These are phyloP conservation scores for Calephelis virginiensis DNA, from an alignment of 1,140 invertebrate genomes.

Conservation along the genomic window DNA sequence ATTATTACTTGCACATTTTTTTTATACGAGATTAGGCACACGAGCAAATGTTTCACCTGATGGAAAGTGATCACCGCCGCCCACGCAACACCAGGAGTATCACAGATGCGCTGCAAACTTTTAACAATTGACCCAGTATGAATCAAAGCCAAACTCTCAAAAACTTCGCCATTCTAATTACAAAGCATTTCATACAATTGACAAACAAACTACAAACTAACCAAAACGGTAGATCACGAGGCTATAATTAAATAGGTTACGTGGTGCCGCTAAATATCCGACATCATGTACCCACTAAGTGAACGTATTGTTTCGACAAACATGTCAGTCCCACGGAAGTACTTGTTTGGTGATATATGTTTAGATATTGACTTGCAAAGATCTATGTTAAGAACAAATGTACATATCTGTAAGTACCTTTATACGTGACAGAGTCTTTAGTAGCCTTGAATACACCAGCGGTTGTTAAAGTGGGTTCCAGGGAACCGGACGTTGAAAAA, in stretches of 20 bases:
- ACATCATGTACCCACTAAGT: slow-evolving; percentile 39
- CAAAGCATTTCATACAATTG: slow-evolving; percentile 4
- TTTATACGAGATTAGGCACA: no score
- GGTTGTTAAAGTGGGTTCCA: no score
- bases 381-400: slow-evolving; percentile 9
- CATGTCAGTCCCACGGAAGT: slow-evolving; percentile 30
- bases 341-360: slow-evolving; percentile 8
- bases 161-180: background rate
- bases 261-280: slow-evolving; percentile 4
- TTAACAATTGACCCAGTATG: no score
- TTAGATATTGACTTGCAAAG: slow-evolving; percentile 7
- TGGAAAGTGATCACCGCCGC: no score
- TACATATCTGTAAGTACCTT: background rate
- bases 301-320: slow-evolving; percentile 36
- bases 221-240: slow-evolving; percentile 41
- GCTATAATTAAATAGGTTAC: slow-evolving; percentile 36
- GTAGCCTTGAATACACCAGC: slow-evolving; percentile 3
- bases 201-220: slow-evolving; percentile 28
- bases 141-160: background rate
- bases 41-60: no score
- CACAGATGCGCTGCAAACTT: no score
- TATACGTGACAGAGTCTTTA: slow-evolving; percentile 6
- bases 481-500: no score
- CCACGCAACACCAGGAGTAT: no score
- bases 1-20: no score